phyloP scores from a whole-genome alignment of 2,113 vertebrate species.

The Cairina moschata region DNA sequence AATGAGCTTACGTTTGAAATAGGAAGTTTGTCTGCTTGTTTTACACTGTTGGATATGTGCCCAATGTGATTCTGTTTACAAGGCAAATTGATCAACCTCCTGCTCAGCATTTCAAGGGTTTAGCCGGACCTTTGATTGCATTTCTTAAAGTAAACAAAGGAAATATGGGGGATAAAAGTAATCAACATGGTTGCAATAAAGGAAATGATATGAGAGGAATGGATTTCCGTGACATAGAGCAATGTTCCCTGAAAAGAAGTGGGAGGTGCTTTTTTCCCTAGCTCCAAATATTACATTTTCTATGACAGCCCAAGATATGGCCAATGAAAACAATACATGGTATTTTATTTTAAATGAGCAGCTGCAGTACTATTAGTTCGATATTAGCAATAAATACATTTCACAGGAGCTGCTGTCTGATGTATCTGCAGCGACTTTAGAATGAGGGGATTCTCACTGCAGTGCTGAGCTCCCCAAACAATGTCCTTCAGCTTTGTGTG shows the following conservation, averaged over 20 bases:
- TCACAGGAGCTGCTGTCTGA: neutral
- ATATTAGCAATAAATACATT: rapidly evolving
- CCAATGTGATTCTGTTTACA: neutral
- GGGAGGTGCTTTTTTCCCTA: neutral
- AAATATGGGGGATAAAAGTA: slow-evolving; percentile 8
- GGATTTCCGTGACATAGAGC: neutral
- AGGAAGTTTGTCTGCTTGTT: neutral
- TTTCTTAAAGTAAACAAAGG: neutral
- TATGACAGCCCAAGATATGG: neutral
- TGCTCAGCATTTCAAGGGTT: neutral
- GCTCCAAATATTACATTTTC: neutral
- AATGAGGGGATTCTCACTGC: neutral
- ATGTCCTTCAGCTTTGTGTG: slow-evolving; percentile 37
- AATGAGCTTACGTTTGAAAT: rapidly evolving
- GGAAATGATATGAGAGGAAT: neutral
- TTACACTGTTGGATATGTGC: neutral
- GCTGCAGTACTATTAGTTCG: neutral
- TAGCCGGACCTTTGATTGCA: neutral
- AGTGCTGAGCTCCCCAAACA: neutral
- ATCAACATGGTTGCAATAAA: neutral
- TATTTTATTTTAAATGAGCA: neutral
- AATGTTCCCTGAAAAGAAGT: neutral
- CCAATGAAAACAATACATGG: rapidly evolving
- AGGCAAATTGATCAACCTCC: neutral
- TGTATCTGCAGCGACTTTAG: rapidly evolving